Percentiles rank a stretch among this genome's conserved stretches.
These are phyloP conservation scores for Lordiphosa mommai DNA, from an alignment of 1,140 invertebrate species.

Conservation along the genomic window DNA sequence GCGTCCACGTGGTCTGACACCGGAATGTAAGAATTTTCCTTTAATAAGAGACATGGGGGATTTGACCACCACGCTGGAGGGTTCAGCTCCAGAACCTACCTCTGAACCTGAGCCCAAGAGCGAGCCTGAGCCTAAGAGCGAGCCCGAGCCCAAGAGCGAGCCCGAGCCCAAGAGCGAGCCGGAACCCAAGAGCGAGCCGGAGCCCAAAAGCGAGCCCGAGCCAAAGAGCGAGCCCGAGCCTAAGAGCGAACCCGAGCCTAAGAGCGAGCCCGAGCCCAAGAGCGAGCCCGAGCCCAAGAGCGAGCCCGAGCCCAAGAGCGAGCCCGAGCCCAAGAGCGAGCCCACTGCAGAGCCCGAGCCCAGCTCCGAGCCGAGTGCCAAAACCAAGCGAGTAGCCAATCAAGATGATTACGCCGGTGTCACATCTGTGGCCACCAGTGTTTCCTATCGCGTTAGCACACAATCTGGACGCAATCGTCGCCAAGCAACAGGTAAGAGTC, in stretches of 20 bases:
- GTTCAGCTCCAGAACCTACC: constrained; percentile 43
- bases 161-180: constrained; percentile 53
- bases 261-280: constrained; percentile 79
- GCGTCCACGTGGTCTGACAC: constrained; percentile 86
- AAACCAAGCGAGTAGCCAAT: constrained; percentile 81
- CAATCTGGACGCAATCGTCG: constrained; percentile 69
- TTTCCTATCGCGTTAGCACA: constrained; percentile 86
- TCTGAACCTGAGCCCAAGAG: constrained; percentile 45
- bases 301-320: constrained; percentile 80
- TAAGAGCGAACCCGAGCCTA: constrained; percentile 80
- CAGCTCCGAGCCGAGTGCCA: constrained; percentile 58
- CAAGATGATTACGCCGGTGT: constrained; percentile 81
- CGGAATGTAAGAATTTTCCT: constrained; percentile 89
- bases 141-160: constrained; percentile 45
- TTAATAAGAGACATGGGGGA: constrained; percentile 81
- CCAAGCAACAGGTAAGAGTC: constrained; percentile 61
- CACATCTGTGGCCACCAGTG: constrained; percentile 85
- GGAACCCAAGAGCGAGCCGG: constrained; percentile 65
- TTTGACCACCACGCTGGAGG: constrained; percentile 49
- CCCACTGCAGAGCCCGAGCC: constrained; percentile 66
- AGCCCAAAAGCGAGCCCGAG: constrained; percentile 74
- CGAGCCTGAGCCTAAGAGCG: constrained; percentile 49
- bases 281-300: constrained; percentile 79
- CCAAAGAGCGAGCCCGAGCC: constrained; percentile 80
- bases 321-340: constrained; percentile 66